Evolutionary conservation across 2,888 invertebrate genomes (phyloP).

Genomic region (Strigamia maritima): DNA sequence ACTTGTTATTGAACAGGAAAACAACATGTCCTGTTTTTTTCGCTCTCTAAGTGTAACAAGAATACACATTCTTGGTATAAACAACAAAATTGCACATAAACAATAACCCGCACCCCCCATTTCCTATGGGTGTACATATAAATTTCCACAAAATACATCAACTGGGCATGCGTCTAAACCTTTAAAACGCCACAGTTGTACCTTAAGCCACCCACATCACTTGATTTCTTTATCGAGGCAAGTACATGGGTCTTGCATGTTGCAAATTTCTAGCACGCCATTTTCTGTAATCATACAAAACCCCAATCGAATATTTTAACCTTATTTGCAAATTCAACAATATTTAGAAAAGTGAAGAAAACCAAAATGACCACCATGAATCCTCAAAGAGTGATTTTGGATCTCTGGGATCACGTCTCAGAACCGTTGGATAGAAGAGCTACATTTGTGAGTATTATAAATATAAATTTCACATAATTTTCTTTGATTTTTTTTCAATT

Average conservation of each 20-base stretch:
- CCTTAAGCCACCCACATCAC: background rate
- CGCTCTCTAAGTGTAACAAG: background rate
- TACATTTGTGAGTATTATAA: background rate
- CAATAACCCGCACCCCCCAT: background rate
- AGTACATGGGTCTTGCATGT: slow-evolving; percentile 7
- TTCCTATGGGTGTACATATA: background rate
- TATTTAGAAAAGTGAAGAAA: background rate
- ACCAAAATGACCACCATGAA: background rate
- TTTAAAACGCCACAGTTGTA: background rate
- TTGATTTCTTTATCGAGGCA: background rate
- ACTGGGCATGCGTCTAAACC: background rate
- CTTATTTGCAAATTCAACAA: background rate
- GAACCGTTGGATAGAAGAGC: slow-evolving; percentile 28
- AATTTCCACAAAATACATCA: background rate
- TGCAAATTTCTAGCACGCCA: background rate
- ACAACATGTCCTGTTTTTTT: slow-evolving; percentile 20
- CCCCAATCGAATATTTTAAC: background rate
- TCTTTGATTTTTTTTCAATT: background rate
- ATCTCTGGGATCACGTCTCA: slow-evolving; percentile 12
- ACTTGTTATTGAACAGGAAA: background rate
- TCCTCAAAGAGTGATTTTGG: background rate
- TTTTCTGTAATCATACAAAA: background rate
- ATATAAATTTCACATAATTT: background rate
- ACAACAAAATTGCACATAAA: background rate
- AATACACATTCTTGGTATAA: background rate